These are phyloP conservation scores for Lagodon rhomboides DNA, from an alignment of 2,797 vertebrate species.

Conservation along the genomic window DNA sequence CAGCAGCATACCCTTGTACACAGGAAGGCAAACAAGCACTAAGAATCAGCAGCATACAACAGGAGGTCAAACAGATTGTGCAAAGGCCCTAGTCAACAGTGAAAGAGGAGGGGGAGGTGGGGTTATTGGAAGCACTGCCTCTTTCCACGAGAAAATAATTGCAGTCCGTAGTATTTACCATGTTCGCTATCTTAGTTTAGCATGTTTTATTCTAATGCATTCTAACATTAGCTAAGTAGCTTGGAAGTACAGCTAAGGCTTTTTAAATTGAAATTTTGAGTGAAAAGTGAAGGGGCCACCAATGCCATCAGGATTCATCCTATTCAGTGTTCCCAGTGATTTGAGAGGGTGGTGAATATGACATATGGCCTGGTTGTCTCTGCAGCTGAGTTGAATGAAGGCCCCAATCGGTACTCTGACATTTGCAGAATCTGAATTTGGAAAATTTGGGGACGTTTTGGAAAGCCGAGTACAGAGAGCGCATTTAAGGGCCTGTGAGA, in stretches of 20 bases:
- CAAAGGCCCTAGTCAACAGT: conserved; percentile 57
- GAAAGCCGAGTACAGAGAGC: neutral
- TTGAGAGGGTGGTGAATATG: neutral
- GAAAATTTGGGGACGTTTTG: neutral
- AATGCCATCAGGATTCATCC: no score
- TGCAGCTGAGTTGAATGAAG: neutral
- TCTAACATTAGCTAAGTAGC: neutral
- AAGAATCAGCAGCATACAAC: conserved; percentile 65
- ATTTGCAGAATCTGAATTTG: neutral
- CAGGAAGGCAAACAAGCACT: conserved; percentile 80
- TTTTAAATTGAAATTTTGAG: neutral
- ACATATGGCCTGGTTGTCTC: neutral
- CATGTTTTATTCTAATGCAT: neutral
- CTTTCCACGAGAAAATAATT: conserved; percentile 1
- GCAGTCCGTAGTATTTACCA: neutral
- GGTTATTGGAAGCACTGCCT: neutral
- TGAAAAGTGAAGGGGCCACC: neutral
- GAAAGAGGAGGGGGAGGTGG: neutral
- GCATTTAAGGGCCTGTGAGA: neutral
- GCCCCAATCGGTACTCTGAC: neutral
- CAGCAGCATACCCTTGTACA: conserved; percentile 84
- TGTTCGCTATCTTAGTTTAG: neutral
- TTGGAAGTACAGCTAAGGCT: neutral
- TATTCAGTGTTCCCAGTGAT: no score
- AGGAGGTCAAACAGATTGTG: conserved; percentile 74